Conservation (phyloP, 1,140 invertebrate species). For the Mya arenaria region DNA sequence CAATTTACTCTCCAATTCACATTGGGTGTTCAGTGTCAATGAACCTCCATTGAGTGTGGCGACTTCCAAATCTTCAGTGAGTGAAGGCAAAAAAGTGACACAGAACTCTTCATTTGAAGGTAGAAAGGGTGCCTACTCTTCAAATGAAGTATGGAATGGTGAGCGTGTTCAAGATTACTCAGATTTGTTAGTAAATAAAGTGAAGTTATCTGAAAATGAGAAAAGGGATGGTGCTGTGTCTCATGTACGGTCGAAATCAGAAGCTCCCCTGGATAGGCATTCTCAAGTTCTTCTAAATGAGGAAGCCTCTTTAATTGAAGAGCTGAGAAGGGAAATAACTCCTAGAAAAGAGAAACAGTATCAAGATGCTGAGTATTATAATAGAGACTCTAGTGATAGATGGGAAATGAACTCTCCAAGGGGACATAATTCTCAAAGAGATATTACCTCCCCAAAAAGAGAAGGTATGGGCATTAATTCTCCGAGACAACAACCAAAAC, state of each 20-base stretch:
- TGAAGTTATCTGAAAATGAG: slow-evolving; percentile 12
- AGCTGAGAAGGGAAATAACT: neutral
- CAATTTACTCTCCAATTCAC: slow-evolving; percentile 55
- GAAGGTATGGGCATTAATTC: slow-evolving; percentile 36
- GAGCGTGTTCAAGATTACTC: slow-evolving; percentile 23
- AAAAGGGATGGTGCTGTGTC: neutral
- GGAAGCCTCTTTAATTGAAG: too few species aligned
- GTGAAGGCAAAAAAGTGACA: slow-evolving; percentile 19
- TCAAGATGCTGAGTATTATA: neutral
- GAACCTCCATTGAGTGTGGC: slow-evolving; percentile 24
- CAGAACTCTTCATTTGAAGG: neutral
- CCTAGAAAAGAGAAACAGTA: neutral
- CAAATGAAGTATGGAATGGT: too few species aligned
- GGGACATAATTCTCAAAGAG: neutral
- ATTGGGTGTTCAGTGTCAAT: slow-evolving; percentile 67
- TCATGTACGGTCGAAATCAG: slow-evolving; percentile 39
- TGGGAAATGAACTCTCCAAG: slow-evolving; percentile 27
- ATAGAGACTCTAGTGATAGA: neutral
- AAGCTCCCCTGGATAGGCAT: slow-evolving; percentile 2
- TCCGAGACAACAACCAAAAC: slow-evolving; percentile 26
- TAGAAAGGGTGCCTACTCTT: slow-evolving; percentile 4
- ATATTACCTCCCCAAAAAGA: neutral
- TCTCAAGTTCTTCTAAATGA: too few species aligned
- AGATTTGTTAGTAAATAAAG: slow-evolving; percentile 24
- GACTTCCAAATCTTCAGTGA: slow-evolving; percentile 4